Evolutionary conservation across 2,797 vertebrate genomes (phyloP).

Genomic region (Eulemur coronatus): DNA sequence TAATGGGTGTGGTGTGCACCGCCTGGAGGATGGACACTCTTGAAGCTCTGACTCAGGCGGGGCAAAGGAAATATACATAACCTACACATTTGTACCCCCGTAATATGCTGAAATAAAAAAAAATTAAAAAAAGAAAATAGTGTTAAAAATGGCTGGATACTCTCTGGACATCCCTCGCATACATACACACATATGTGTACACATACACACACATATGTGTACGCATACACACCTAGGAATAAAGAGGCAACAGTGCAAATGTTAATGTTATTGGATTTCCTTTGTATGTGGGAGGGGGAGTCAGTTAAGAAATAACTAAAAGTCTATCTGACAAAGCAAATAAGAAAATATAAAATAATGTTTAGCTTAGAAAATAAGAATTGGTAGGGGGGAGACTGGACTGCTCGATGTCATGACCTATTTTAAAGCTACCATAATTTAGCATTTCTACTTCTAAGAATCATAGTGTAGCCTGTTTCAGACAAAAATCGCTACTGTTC

Average conservation of each 20-base stretch:
- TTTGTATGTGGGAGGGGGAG: rapidly evolving
- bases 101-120: too few species aligned
- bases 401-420: background rate
- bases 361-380: background rate
- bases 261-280: background rate
- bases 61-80: too few species aligned
- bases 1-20: too few species aligned
- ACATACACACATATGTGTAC: too few species aligned
- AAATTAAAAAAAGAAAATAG: too few species aligned
- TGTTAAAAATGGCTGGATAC: too few species aligned
- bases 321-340: background rate
- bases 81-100: too few species aligned
- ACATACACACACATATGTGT: too few species aligned
- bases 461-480: background rate
- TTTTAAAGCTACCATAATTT: background rate
- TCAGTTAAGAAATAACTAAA: background rate
- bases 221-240: background rate
- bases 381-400: background rate
- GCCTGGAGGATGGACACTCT: too few species aligned
- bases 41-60: too few species aligned
- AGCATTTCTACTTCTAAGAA: background rate
- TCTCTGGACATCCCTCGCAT: too few species aligned
- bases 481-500: background rate
- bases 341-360: background rate
- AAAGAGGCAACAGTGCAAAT: background rate